Conservation (phyloP, 92 coral and sea anemone species). For the Virgularia gustaviana region DNA sequence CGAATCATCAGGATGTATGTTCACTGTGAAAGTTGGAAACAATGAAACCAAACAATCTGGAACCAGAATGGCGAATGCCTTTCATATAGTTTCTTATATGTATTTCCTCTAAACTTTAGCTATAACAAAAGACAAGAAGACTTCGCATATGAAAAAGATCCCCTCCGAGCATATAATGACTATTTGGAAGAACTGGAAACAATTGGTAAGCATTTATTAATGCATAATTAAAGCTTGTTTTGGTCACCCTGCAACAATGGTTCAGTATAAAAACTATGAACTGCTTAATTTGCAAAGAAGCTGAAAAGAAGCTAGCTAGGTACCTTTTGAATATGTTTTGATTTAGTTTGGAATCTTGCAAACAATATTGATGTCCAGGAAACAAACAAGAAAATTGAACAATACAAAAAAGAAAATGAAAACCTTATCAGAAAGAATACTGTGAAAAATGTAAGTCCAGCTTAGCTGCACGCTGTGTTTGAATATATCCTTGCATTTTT, state of each 20-base stretch:
- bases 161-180: slow-evolving; percentile 82
- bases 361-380: slow-evolving; percentile 89
- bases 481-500: not conserved
- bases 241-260: not conserved
- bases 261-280: not conserved
- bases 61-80: not conserved
- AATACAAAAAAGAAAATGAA: slow-evolving; percentile 90
- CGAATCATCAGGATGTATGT: slow-evolving; percentile 74
- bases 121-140: slow-evolving; percentile 95
- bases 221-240: not conserved
- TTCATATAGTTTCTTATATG: not conserved
- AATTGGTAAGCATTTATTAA: slow-evolving; percentile 44
- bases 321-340: not conserved
- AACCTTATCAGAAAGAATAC: slow-evolving; percentile 76
- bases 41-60: not conserved
- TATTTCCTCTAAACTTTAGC: slow-evolving; percentile 45
- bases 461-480: not conserved
- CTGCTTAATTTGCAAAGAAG: not conserved
- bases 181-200: slow-evolving; percentile 91
- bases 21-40: not conserved
- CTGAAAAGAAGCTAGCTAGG: not conserved
- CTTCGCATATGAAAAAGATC: slow-evolving; percentile 60
- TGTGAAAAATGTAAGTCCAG: slow-evolving; percentile 66
- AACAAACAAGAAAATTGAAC: slow-evolving; percentile 76
- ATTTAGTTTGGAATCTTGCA: slow-evolving; percentile 89